phyloP scores from a whole-genome alignment of 2,113 vertebrate species.

The Cyanistes caeruleus region DNA sequence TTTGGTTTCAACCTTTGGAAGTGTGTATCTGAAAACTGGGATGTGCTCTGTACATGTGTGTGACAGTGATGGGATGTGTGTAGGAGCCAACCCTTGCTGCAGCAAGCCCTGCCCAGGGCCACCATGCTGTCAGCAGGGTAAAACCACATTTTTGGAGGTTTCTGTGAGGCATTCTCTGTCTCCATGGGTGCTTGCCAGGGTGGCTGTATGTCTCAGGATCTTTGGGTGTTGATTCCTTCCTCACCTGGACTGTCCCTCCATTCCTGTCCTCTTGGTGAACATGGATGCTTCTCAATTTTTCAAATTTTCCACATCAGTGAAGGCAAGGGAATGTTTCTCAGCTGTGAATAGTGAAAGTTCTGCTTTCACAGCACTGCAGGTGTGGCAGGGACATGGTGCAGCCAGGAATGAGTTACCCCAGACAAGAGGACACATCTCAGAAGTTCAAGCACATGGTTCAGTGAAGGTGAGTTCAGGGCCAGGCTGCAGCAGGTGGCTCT shows the following conservation, averaged over 20 bases:
- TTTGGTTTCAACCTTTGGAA: not conserved
- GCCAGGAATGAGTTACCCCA: not conserved
- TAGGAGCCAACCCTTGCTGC: not conserved
- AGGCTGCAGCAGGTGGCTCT: not conserved
- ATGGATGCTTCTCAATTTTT: accelerated
- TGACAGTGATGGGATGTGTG: not conserved
- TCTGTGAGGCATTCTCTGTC: accelerated
- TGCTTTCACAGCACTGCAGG: accelerated
- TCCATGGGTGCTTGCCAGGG: not conserved
- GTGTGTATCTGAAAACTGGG: not conserved
- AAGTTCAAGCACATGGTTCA: not conserved
- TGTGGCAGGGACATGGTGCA: accelerated
- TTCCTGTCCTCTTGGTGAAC: not conserved
- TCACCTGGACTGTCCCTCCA: not conserved
- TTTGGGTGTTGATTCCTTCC: not conserved
- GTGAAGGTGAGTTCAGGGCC: not conserved
- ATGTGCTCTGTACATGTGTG: accelerated
- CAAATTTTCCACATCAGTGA: accelerated
- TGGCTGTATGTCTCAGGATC: not conserved
- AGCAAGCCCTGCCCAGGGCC: not conserved
- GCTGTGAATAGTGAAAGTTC: not conserved
- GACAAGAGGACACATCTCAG: not conserved
- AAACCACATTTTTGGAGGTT: not conserved
- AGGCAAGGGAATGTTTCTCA: accelerated
- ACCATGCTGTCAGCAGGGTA: not conserved